Base-by-base conservation (phyloP, 2,797 vertebrate genomes). In the Rhodeus uyekii region DNA sequence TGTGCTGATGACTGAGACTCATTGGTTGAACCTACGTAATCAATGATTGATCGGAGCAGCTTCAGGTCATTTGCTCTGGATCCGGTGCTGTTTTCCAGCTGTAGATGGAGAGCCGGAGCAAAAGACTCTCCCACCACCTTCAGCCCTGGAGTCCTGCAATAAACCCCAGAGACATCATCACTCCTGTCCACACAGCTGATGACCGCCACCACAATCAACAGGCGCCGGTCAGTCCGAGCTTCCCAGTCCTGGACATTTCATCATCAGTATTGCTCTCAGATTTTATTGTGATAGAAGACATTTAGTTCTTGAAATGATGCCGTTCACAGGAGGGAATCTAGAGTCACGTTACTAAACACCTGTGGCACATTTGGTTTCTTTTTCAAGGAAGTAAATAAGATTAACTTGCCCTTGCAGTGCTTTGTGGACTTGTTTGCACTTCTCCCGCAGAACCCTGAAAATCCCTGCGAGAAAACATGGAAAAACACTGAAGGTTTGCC, bases 101-200 rank as follows among this genome's bases (percentile, higher is more conserved):
- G 96, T 1, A 99, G 90, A 88, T 99, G 98, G 76, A 98, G 91
- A 1, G 97, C 96, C 1, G 98, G 98, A 50, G 96, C 95, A 65
- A 96, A 85, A 0, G 92, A 84, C 53, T 95, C 95, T 14, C 98
- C 98, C 0, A 96, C 94, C 3, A 99, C 86, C 89, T 94, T 97
- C 71, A 99, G 88, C 53, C 97, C 97, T 22, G 93, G 91, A 88
- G 93, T 94, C 48, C 98, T 99, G 89, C 50, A 87, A 55, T 34
- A 48, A 53, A 55, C 5, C 3, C 4, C 46, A 19, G 32, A 22
- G 22, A 68, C 8, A 44, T 60, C 9, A 55, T 27, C 19, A 60
- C 14, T 18, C 12, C 67, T 0, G 53, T 32, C 42, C 38, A 22
- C 53, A 71, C n/a, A 38, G 5, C 9, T 5, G 8, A 71, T 6